Conservation (phyloP, 2,113 vertebrate genomes). For the Cyanoderma ruficeps region DNA sequence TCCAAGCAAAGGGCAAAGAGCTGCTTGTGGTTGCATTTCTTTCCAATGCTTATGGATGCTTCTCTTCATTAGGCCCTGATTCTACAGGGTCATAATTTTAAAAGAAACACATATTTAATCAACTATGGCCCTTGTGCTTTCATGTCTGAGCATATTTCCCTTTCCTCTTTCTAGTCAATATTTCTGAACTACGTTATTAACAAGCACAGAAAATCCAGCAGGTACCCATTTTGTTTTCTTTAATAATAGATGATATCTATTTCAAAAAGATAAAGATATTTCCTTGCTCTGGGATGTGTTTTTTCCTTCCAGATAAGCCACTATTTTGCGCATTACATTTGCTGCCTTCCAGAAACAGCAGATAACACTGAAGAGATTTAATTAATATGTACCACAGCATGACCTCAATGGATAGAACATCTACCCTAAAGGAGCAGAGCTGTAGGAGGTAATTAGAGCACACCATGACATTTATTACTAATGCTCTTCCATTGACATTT, state of each 20-base stretch:
- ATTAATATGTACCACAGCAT: slow-evolving; percentile 56
- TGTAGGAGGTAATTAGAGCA: slow-evolving; percentile 60
- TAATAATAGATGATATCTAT: slow-evolving; percentile 28
- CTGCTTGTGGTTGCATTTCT: not conserved
- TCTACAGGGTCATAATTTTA: not conserved
- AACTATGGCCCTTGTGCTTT: not conserved
- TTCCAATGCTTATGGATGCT: not conserved
- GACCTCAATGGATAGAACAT: slow-evolving; percentile 39
- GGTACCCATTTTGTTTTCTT: not conserved
- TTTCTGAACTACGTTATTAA: not conserved
- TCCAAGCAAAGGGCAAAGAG: not conserved
- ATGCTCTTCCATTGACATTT: slow-evolving; percentile 59
- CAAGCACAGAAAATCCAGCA: not conserved
- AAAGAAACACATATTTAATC: not conserved
- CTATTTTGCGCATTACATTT: slow-evolving; percentile 13
- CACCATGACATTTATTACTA: slow-evolving; percentile 60
- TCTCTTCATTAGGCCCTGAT: not conserved
- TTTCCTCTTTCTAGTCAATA: not conserved
- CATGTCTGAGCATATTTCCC: not conserved
- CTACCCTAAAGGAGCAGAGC: slow-evolving; percentile 25
- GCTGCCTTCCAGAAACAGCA: slow-evolving; percentile 41
- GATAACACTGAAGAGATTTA: slow-evolving; percentile 61
- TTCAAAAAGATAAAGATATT: slow-evolving; percentile 47
- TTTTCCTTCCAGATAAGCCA: slow-evolving; percentile 25
- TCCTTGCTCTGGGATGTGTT: slow-evolving; percentile 14